Base-by-base conservation (phyloP, 2,888 invertebrate species). In the Morinoia aosen region DNA sequence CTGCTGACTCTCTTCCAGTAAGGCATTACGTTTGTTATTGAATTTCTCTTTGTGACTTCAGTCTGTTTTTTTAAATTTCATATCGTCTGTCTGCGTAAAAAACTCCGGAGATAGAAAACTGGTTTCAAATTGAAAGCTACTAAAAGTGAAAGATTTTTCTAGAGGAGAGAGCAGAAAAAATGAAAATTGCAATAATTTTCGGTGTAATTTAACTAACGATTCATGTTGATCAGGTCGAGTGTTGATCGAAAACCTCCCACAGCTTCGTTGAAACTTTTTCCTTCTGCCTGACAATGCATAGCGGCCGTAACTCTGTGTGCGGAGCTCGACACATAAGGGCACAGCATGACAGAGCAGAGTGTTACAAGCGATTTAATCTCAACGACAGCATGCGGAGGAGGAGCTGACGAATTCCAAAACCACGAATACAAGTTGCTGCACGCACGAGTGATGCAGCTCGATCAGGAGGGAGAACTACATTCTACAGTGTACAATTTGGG, bases 201-300 rank as follows among this genome's bases (percentile, higher is more conserved):
- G 76, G 25, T 76, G 33, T 33, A 76, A 76, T 76, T 76, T 76
- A 39, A 39, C 88, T 88, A 25, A 90, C 39, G 11, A 40, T 90
- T 48, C 40, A 40, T 40, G 40, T 19, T 90, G 40, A 90, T 40
- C 40, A 90, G 39, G 40, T 11, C 39, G 90, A 40, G 39, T 90
- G 90, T 90, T 90, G 90, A 90, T 90, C 90, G 90, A 90, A 90
- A 90, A 90, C 90, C 90, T 90, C 16, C 39, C 39, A 48, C 39
- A 40, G 90, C 48, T 33, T 25, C 33, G 76, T 16, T 76, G 25
- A 33, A 76, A 25, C 33, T 76, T 76, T 76, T 76, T 76, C 76
- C 33, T 76, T 76, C 76, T 10, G 76, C 25, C 16, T 40, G 19
- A 48, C 90, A 40, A 90, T 90, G 90, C 90, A 90, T 90, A 90